phyloP scores from a whole-genome alignment of 1,140 invertebrate genomes.

The Parasteatoda tepidariorum region DNA sequence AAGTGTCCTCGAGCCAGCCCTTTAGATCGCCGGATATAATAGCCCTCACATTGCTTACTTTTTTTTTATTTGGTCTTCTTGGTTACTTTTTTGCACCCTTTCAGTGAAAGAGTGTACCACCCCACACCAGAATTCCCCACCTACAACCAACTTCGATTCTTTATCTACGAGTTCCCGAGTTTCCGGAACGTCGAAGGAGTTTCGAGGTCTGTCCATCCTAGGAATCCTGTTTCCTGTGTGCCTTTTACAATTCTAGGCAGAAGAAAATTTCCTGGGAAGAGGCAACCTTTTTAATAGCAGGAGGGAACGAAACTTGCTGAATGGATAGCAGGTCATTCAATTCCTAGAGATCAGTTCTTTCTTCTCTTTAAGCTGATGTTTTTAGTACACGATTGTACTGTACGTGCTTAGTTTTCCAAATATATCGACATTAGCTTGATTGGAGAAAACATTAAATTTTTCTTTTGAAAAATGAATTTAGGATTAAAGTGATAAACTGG shows the following conservation, averaged over 20 bases:
- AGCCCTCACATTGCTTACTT: conserved; percentile 28
- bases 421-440: too few relatives aligned
- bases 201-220: conserved; percentile 27
- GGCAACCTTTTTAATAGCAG: not conserved
- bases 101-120: not conserved
- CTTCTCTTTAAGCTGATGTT: not conserved
- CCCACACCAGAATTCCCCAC: not conserved
- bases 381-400: not conserved
- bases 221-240: conserved; percentile 45
- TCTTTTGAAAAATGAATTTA: too few relatives aligned
- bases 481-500: too few relatives aligned
- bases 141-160: conserved; percentile 22
- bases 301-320: not conserved
- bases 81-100: not conserved
- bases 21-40: conserved; percentile 51
- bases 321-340: not conserved
- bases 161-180: conserved; percentile 47
- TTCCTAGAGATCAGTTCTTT: not conserved
- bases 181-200: conserved; percentile 30
- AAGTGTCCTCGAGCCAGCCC: conserved; percentile 48
- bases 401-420: not conserved
- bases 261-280: not conserved
- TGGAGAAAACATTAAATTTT: too few relatives aligned
- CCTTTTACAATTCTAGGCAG: not conserved
- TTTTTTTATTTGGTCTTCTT: not conserved